Conservation (phyloP, 2,888 invertebrate genomes). For the Gisinianus flammeolus region DNA sequence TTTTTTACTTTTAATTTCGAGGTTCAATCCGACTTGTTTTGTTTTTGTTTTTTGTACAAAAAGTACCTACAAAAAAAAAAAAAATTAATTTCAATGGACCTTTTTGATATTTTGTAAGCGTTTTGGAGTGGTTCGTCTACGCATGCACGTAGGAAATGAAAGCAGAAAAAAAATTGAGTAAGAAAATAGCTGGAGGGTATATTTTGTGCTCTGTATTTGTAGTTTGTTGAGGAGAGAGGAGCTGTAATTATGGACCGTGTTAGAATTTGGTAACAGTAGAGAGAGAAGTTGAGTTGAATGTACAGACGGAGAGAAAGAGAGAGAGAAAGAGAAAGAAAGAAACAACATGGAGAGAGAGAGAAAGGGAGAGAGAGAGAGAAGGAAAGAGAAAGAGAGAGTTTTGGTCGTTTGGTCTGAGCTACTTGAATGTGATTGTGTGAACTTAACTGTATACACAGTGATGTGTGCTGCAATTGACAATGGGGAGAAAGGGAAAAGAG, state of each 20-base stretch:
- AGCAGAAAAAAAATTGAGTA: no score
- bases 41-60: no score
- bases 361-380: background rate
- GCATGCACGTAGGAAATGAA: no score
- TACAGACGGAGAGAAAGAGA: background rate
- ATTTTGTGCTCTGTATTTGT: no score
- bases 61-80: no score
- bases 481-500: background rate
- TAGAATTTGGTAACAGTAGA: background rate
- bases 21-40: conserved; percentile 4
- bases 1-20: background rate
- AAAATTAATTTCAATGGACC: background rate
- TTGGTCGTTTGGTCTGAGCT: background rate
- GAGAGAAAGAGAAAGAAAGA: background rate
- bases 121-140: no score
- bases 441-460: background rate
- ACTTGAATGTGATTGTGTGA: conserved; percentile 12
- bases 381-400: no score
- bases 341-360: background rate
- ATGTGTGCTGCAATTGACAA: no score
- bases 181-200: no score
- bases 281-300: background rate
- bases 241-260: no score
- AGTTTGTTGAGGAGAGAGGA: no score
- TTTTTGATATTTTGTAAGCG: no score